Evolutionary conservation across 2,888 invertebrate species (phyloP).

Genomic region (Cephus pygmeus): DNA sequence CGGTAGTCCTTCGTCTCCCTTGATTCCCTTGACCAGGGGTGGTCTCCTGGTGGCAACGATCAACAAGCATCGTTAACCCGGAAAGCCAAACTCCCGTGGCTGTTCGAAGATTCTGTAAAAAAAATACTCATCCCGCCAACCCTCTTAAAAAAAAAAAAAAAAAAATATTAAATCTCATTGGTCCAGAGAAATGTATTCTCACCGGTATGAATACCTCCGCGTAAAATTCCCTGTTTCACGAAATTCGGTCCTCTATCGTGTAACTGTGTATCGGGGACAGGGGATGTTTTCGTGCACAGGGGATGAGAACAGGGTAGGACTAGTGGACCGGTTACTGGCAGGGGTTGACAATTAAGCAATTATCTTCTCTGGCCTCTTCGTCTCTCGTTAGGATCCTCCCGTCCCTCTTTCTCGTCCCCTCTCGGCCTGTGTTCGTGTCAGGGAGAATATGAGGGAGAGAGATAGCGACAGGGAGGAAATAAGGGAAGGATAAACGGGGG

Average conservation of each 20-base stretch:
- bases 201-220: background rate
- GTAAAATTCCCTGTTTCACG: background rate
- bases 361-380: slow-evolving; percentile 38
- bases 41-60: slow-evolving; percentile 4
- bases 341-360: slow-evolving; percentile 44
- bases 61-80: slow-evolving; percentile 7
- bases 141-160: background rate
- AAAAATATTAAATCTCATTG: background rate
- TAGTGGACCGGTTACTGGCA: slow-evolving; percentile 31
- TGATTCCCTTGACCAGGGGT: slow-evolving; percentile 6
- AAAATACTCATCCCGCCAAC: background rate
- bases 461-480: background rate
- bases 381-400: slow-evolving; percentile 13
- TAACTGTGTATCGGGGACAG: background rate
- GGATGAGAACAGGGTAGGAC: slow-evolving; percentile 18
- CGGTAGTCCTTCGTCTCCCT: slow-evolving; percentile 6
- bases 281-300: slow-evolving; percentile 10
- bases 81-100: background rate
- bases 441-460: slow-evolving; percentile 2
- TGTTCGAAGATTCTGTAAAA: background rate
- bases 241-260: background rate
- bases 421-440: background rate
- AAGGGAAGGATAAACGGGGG: slow-evolving; percentile 5
- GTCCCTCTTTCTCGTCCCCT: slow-evolving; percentile 14
- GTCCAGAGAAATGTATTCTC: background rate